Percentiles rank a stretch among this genome's conserved stretches.
phyloP scores from a whole-genome alignment of 1,140 invertebrate species.

The Portunus trituberculatus region DNA sequence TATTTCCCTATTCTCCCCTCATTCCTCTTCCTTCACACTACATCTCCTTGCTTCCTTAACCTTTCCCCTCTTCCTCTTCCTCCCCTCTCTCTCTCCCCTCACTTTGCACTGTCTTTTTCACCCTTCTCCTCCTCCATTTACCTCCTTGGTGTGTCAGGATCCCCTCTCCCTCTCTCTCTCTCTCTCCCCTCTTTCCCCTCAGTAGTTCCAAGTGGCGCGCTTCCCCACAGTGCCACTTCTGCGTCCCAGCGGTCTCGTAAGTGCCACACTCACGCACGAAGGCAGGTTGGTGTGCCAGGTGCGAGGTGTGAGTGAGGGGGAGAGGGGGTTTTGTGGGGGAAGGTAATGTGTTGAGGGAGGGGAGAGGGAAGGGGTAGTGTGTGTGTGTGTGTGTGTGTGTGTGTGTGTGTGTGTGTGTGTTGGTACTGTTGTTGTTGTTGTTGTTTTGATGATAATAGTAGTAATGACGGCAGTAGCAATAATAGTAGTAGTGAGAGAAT shows the following conservation, averaged over 20 bases:
- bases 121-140: neutral
- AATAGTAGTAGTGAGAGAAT: neutral
- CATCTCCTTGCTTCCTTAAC: neutral
- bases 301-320: neutral
- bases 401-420: constrained; percentile 1
- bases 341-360: neutral
- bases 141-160: neutral
- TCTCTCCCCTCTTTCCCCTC: neutral
- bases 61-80: neutral
- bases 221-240: neutral
- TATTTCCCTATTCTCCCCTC: too few species aligned
- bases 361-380: too few species aligned
- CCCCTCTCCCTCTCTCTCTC: neutral
- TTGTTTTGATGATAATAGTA: neutral
- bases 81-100: neutral
- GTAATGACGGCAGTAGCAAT: neutral
- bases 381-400: constrained; percentile 2
- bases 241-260: neutral
- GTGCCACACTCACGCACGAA: neutral
- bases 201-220: neutral
- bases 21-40: neutral
- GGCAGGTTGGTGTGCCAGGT: too few species aligned
- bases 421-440: neutral
- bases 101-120: neutral
- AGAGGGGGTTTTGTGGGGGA: neutral